A percentile compares a stretch with the other conserved stretches of the same genome.
These are phyloP conservation scores for Lasioglossum oenotherae DNA, from an alignment of 2,888 invertebrate species.

Conservation along the genomic window DNA sequence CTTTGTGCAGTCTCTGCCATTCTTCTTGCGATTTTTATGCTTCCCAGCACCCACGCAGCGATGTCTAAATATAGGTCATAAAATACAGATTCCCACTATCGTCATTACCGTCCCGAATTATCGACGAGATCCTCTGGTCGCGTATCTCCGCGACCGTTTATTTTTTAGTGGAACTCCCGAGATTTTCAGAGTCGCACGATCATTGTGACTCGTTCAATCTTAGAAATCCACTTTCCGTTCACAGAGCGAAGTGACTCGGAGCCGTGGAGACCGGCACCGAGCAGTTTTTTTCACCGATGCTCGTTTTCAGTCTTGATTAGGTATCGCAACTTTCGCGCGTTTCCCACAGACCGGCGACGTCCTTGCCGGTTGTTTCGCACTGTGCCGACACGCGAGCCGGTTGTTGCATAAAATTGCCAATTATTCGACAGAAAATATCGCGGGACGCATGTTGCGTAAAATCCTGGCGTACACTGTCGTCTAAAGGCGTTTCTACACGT, in stretches of 20 bases:
- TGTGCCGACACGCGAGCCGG: constrained; percentile 15
- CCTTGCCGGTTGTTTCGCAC: constrained; percentile 36
- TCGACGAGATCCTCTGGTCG: neutral
- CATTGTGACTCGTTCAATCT: constrained; percentile 12
- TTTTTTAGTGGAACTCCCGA: neutral
- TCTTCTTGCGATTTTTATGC: neutral
- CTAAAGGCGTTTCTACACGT: neutral
- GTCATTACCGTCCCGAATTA: neutral
- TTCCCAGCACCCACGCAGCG: neutral
- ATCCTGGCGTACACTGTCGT: neutral
- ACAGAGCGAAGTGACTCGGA: neutral
- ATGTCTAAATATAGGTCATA: neutral
- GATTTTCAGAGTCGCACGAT: neutral
- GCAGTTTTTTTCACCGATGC: neutral
- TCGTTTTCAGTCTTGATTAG: constrained; percentile 34
- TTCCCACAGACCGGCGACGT: constrained; percentile 33
- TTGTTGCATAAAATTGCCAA: neutral
- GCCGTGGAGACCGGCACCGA: neutral
- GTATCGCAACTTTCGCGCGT: constrained; percentile 46
- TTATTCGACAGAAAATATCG: neutral
- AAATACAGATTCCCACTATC: neutral
- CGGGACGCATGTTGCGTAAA: neutral
- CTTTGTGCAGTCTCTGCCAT: neutral
- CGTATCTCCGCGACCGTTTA: neutral
- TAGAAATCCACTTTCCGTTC: neutral